Evolutionary conservation across 2,888 invertebrate genomes (phyloP).

Genomic region (Rhingia rostrata): DNA sequence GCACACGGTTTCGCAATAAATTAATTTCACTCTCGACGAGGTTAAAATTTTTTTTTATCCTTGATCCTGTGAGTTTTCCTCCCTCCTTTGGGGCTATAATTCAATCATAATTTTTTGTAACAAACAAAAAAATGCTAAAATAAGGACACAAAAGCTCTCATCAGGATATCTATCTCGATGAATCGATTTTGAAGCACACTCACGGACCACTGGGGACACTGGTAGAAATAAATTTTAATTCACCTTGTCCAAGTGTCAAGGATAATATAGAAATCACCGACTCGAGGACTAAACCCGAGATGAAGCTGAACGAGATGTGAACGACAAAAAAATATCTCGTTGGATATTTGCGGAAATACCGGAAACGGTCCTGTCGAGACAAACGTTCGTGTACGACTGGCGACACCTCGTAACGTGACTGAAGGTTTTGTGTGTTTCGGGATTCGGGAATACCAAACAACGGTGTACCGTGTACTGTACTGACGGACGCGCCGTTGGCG

Average conservation of each 20-base stretch:
- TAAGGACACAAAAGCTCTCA: constrained; percentile 40
- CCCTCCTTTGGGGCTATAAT: constrained; percentile 53
- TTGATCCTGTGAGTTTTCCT: constrained; percentile 44
- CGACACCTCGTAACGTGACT: constrained; percentile 54
- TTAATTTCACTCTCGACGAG: constrained; percentile 38
- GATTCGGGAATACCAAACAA: constrained; percentile 15
- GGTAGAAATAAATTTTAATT: constrained; percentile 9
- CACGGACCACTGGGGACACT: constrained; percentile 15
- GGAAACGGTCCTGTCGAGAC: constrained; percentile 56
- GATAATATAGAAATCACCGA: constrained; percentile 10
- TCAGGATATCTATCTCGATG: constrained; percentile 44
- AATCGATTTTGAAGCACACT: constrained; percentile 63
- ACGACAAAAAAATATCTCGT: neutral
- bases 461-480: constrained; percentile 35
- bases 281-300: constrained; percentile 17
- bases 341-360: constrained; percentile 13
- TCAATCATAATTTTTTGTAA: constrained; percentile 69
- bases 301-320: constrained; percentile 1
- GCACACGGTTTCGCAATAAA: constrained; percentile 24
- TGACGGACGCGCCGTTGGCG: constrained; percentile 26
- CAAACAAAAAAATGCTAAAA: constrained; percentile 26
- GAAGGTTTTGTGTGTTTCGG: constrained; percentile 63
- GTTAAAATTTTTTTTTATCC: constrained; percentile 32
- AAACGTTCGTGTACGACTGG: constrained; percentile 69
- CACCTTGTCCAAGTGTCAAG: constrained; percentile 36